phyloP scores from a whole-genome alignment of 37 sponge, comb jelly and placozoan species.

The Theonella swinhoei region DNA sequence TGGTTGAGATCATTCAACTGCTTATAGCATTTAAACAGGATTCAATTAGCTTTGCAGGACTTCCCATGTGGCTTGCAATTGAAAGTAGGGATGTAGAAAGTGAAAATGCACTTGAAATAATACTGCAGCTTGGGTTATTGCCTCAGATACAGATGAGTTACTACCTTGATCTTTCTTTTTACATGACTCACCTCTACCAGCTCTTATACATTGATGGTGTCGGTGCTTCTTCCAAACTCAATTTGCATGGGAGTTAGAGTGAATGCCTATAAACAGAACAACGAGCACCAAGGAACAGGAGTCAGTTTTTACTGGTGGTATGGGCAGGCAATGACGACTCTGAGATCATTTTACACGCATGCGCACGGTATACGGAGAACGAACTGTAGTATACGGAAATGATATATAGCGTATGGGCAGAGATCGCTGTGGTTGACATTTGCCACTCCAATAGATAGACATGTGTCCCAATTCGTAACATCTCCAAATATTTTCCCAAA shows the following conservation, averaged over 20 bases:
- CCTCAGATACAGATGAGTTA: background rate
- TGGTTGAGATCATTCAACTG: slow-evolving; percentile 18
- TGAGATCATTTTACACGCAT: background rate
- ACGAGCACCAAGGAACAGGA: background rate
- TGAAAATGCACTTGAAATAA: background rate
- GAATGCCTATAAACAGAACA: background rate
- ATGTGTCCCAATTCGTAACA: too few species aligned
- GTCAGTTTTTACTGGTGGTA: background rate
- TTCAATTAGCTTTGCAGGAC: slow-evolving; percentile 15
- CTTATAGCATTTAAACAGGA: slow-evolving; percentile 9
- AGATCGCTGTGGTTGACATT: too few species aligned
- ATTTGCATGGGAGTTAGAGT: background rate
- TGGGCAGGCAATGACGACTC: background rate
- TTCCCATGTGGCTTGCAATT: background rate
- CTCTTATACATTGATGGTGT: slow-evolving; percentile 12
- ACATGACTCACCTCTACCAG: background rate
- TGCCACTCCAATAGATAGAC: too few species aligned
- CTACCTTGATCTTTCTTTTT: background rate
- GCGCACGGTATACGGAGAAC: too few species aligned
- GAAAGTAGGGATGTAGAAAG: background rate
- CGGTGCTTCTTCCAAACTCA: background rate
- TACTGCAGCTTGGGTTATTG: background rate
- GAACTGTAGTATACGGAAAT: too few species aligned
- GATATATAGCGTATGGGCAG: too few species aligned
- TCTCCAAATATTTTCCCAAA: too few species aligned